phyloP scores from a whole-genome alignment of 2,797 vertebrate species.

The Lacerta agilis region DNA sequence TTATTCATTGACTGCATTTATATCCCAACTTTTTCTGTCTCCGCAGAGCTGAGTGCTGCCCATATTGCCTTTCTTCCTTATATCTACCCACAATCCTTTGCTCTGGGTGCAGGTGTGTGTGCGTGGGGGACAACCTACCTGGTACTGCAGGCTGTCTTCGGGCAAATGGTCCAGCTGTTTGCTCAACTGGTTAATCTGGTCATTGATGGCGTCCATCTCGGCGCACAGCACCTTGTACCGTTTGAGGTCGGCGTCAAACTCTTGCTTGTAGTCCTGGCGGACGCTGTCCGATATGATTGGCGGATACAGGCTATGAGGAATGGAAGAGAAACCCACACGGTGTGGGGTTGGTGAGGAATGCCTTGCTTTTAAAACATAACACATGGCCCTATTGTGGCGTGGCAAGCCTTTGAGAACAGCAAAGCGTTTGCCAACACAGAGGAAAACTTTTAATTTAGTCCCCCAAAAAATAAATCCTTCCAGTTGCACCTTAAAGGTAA shows the following conservation, averaged over 20 bases:
- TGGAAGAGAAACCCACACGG: fast-evolving
- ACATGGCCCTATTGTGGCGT: too few relatives aligned
- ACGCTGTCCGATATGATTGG: slow-evolving; percentile 80
- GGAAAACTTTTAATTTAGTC: too few relatives aligned
- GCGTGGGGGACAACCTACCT: slow-evolving; percentile 71
- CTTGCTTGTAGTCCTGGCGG: slow-evolving; percentile 81
- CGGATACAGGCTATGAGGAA: slow-evolving; percentile 78
- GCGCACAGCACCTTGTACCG: slow-evolving; percentile 84
- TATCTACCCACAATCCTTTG: too few relatives aligned
- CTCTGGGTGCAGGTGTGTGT: too few relatives aligned
- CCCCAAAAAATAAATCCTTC: too few relatives aligned
- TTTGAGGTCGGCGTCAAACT: slow-evolving; percentile 82
- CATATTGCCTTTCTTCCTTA: background rate
- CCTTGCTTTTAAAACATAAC: background rate
- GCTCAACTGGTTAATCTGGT: slow-evolving; percentile 83
- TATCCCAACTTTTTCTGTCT: too few relatives aligned
- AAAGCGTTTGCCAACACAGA: too few relatives aligned
- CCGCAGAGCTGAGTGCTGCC: background rate
- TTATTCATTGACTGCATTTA: too few relatives aligned
- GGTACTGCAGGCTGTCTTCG: slow-evolving; percentile 79
- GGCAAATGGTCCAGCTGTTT: slow-evolving; percentile 80
- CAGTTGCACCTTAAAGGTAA: too few relatives aligned
- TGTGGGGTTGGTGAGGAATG: background rate
- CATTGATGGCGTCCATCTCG: slow-evolving; percentile 84
- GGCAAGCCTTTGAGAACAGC: too few relatives aligned